Evolutionary conservation across 1,140 invertebrate genomes (phyloP), one percentile per base, ranked within the genome.

Genomic region (Battus philenor): DNA sequence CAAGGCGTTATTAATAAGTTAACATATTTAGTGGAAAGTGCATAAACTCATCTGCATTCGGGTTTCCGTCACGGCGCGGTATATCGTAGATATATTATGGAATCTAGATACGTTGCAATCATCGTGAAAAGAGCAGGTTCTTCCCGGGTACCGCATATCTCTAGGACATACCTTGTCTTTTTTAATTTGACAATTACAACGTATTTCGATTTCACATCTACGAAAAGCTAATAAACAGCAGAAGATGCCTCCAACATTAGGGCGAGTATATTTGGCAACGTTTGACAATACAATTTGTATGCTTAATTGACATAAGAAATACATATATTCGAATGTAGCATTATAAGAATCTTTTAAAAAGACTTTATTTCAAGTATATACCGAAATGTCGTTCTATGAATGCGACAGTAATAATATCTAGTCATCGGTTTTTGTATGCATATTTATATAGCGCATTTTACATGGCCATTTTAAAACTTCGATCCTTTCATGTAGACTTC

Each of bases 231-330:
- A 16, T 59, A 48, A n/a, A n/a, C n/a, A n/a, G n/a, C n/a, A n/a
- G n/a, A n/a, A n/a, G n/a, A n/a, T n/a, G n/a, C n/a, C n/a, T n/a
- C n/a, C n/a, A 65, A 33, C 45, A 57, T 65, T 76, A 76, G 77
- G 77, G 77, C 77, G 77, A 79, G 77, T 72, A 63, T 52, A 68
- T 69, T 77, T 60, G 63, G 62, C 59, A 75, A 81, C 70, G 60
- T 69, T 75, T 79, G 80, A 84, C 80, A 84, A 84, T 82, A 82
- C 74, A 68, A 66, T 70, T 59, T 62, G 62, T 69, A 80, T 78
- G 73, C 65, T 72, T 78, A 67, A 63, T 70, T 71, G 65, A 62
- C 67, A 27, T 41, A 41, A 41, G 38, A 16, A 67, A 60, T 68
- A 63, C n/a, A n/a, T 61, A 39, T 78, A 67, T 60, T 49, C 50